Conservation (phyloP, 1,140 invertebrate genomes). For the Musca domestica region DNA sequence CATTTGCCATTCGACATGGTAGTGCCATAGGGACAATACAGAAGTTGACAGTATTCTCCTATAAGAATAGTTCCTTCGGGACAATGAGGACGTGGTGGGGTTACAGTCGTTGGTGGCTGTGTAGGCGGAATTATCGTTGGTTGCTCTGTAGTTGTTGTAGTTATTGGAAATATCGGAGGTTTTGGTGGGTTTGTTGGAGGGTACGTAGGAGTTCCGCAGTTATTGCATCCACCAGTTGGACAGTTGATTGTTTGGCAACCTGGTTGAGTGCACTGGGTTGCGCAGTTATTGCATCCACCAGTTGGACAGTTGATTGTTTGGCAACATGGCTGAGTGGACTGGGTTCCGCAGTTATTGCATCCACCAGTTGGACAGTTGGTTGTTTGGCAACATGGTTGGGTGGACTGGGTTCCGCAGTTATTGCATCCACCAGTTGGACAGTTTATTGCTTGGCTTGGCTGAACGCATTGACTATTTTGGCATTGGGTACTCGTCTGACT, state of each 20-base stretch:
- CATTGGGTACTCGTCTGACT: too few species aligned
- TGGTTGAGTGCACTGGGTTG: neutral
- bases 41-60: slow-evolving; percentile 31
- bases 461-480: too few species aligned
- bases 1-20: slow-evolving; percentile 28
- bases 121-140: neutral
- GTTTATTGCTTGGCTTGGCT: too few species aligned
- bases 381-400: neutral
- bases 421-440: too few species aligned
- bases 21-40: slow-evolving; percentile 32
- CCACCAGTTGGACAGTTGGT: too few species aligned
- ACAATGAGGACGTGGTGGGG: slow-evolving; percentile 31
- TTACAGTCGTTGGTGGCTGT: neutral
- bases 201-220: neutral
- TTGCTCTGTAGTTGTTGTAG: neutral
- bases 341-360: neutral
- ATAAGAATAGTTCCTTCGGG: slow-evolving; percentile 33
- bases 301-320: neutral
- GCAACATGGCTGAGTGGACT: too few species aligned
- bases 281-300: neutral
- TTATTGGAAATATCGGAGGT: neutral
- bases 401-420: neutral
- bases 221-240: neutral
- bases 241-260: neutral
- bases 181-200: neutral